These are phyloP conservation scores for Drosophila pseudotakahashii DNA, from an alignment of 2,888 invertebrate species.

Conservation along the genomic window DNA sequence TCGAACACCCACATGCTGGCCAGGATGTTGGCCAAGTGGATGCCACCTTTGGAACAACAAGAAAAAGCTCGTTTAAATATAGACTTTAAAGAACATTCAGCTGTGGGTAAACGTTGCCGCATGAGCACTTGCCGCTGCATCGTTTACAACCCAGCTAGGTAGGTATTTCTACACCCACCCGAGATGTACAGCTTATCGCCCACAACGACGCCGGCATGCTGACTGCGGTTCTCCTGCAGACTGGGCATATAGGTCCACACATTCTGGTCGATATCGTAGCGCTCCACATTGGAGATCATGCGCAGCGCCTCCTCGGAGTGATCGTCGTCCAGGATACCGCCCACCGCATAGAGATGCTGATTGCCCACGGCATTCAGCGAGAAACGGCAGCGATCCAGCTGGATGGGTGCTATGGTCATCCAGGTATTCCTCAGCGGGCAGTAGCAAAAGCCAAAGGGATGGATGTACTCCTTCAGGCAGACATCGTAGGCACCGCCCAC, in stretches of 20 bases:
- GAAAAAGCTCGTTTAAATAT: background rate
- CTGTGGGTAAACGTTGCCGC: too few species aligned
- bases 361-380: constrained; percentile 86
- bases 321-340: constrained; percentile 87
- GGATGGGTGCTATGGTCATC: constrained; percentile 89
- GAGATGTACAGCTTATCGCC: constrained; percentile 82
- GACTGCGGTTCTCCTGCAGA: constrained; percentile 86
- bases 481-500: constrained; percentile 90
- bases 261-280: constrained; percentile 86
- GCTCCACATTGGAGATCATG: constrained; percentile 85
- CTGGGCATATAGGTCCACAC: constrained; percentile 86
- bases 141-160: too few species aligned
- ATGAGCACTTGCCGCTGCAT: too few species aligned
- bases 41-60: constrained; percentile 71
- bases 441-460: constrained; percentile 89
- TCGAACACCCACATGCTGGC: constrained; percentile 86
- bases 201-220: constrained; percentile 86
- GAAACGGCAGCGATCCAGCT: constrained; percentile 88
- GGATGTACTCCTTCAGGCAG: constrained; percentile 87
- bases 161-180: too few species aligned
- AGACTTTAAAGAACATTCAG: too few species aligned
- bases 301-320: constrained; percentile 80
- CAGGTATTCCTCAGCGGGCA: constrained; percentile 87
- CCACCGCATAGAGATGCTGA: constrained; percentile 86
- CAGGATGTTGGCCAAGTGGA: constrained; percentile 84